Evolutionary conservation across 2,113 vertebrate genomes (phyloP).

Genomic region (Polypterus bichir): DNA sequence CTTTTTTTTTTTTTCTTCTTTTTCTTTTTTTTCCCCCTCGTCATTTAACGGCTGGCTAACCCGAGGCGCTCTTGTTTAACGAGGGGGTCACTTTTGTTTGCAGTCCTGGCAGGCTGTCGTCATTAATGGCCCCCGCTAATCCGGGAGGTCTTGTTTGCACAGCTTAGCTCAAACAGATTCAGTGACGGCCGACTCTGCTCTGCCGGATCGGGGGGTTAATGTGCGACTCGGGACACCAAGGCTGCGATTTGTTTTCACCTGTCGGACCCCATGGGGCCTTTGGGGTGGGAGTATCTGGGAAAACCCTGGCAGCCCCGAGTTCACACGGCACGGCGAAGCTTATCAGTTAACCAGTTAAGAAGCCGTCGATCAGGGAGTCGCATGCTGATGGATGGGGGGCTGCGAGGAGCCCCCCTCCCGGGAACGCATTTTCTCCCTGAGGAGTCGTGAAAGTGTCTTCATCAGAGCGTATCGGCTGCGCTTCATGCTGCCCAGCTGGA

Average conservation of each 20-base stretch:
- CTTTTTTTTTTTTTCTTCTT: too few species aligned
- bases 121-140: constrained; percentile 45
- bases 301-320: constrained; percentile 28
- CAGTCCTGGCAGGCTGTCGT: constrained; percentile 25
- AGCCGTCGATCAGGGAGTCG: too few species aligned
- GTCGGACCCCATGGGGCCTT: constrained; percentile 15
- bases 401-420: too few species aligned
- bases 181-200: constrained; percentile 45
- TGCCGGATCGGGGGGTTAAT: constrained; percentile 39
- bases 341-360: too few species aligned
- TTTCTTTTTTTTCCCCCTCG: too few species aligned
- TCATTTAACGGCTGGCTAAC: neutral
- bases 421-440: too few species aligned
- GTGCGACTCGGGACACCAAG: constrained; percentile 42
- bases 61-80: neutral
- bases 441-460: too few species aligned
- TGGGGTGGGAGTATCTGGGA: constrained; percentile 26
- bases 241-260: constrained; percentile 35
- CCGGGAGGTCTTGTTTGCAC: constrained; percentile 58
- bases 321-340: too few species aligned
- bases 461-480: too few species aligned
- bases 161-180: constrained; percentile 44
- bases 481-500: too few species aligned
- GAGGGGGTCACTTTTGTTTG: neutral
- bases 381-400: too few species aligned